These are phyloP conservation scores for Thelaira solivaga DNA, from an alignment of 2,888 invertebrate species.

Conservation along the genomic window DNA sequence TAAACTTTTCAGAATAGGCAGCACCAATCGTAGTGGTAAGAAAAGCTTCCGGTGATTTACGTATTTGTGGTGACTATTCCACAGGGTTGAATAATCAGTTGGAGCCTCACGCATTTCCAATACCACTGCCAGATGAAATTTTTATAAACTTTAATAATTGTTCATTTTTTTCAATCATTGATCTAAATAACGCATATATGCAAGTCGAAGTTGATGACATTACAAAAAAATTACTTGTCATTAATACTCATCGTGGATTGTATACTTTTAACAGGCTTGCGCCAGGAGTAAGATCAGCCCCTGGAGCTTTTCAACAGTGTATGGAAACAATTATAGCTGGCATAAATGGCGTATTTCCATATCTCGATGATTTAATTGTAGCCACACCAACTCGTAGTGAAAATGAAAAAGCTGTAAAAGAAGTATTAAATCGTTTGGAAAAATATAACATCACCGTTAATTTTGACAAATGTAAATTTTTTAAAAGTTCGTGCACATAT, in stretches of 20 bases:
- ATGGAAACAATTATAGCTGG: slow-evolving; percentile 58
- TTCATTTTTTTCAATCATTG: slow-evolving; percentile 55
- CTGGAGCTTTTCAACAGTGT: slow-evolving; percentile 55
- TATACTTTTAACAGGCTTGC: slow-evolving; percentile 57
- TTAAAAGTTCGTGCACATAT: slow-evolving; percentile 38
- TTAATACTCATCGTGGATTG: slow-evolving; percentile 54
- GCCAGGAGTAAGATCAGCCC: slow-evolving; percentile 57
- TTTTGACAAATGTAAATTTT: no score
- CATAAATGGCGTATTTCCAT: slow-evolving; percentile 28
- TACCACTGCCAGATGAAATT: slow-evolving; percentile 60
- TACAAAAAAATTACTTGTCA: slow-evolving; percentile 56
- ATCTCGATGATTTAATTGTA: slow-evolving; percentile 35
- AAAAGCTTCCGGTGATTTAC: slow-evolving; percentile 55
- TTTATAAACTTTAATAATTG: slow-evolving; percentile 52
- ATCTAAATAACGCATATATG: slow-evolving; percentile 61
- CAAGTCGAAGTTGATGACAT: slow-evolving; percentile 62
- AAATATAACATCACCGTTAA: slow-evolving; percentile 40
- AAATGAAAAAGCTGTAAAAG: slow-evolving; percentile 17
- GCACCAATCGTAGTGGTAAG: slow-evolving; percentile 60
- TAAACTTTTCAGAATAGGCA: slow-evolving; percentile 62
- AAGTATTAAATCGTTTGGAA: slow-evolving; percentile 33
- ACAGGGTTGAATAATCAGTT: slow-evolving; percentile 62
- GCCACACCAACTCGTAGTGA: slow-evolving; percentile 25
- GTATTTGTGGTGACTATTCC: no score
- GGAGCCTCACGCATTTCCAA: slow-evolving; percentile 60